Evolutionary conservation across 2,113 vertebrate genomes (phyloP).

Genomic region (Sinocyclocheilus grahami): DNA sequence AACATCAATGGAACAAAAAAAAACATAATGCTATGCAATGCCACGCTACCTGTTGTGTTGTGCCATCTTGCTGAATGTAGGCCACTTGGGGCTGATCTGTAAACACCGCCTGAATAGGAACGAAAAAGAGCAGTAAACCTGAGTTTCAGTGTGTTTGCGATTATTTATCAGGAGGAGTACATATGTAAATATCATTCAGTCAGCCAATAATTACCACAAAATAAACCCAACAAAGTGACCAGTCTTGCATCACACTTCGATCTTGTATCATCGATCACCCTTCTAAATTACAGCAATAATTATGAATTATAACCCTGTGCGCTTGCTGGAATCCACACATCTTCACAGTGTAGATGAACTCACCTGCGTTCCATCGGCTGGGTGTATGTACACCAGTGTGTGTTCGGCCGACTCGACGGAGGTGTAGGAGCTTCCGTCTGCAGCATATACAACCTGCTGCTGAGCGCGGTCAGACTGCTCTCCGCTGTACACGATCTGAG

Average conservation of each 20-base stretch:
- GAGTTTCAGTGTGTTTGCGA: background rate
- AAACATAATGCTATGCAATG: background rate
- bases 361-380: conserved; percentile 91
- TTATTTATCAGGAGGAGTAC: background rate
- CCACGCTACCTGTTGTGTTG: conserved; percentile 87
- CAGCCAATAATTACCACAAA: background rate
- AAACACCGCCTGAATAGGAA: conserved; percentile 84
- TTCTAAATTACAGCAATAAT: background rate
- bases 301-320: background rate
- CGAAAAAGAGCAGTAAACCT: background rate
- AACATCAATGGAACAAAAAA: background rate
- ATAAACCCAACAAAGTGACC: background rate
- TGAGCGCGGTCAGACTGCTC: conserved; percentile 86
- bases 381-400: conserved; percentile 96
- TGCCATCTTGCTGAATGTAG: conserved; percentile 95
- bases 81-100: conserved; percentile 95
- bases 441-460: conserved; percentile 92
- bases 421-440: conserved; percentile 92
- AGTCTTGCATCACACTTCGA: background rate
- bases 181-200: background rate
- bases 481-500: conserved; percentile 94
- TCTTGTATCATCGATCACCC: background rate
- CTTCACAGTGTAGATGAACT: background rate
- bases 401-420: conserved; percentile 95
- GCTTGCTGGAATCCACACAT: background rate